A percentile compares a stretch with the other conserved stretches of the same genome.
These are phyloP conservation scores for Catostomus latipinnis DNA, from an alignment of 2,797 vertebrate genomes.

Conservation along the genomic window DNA sequence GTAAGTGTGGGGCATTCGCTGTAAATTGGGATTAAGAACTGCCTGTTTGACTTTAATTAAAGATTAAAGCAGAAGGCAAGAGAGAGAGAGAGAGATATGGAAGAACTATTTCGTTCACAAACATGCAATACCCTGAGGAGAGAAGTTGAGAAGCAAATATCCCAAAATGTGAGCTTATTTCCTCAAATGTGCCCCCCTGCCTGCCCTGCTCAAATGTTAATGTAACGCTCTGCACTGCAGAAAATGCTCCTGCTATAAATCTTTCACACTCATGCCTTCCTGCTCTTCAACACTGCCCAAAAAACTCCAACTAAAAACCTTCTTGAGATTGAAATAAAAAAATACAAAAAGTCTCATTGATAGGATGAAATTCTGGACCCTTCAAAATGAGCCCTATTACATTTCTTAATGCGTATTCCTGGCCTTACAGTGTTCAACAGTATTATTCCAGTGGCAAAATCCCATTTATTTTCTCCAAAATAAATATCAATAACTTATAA, in stretches of 20 bases:
- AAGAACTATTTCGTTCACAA: slow-evolving; percentile 44
- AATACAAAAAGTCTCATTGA: too few species aligned
- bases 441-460: too few species aligned
- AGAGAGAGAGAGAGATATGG: slow-evolving; percentile 8
- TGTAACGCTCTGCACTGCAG: slow-evolving; percentile 68
- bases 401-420: too few species aligned
- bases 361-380: too few species aligned
- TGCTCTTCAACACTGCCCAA: slow-evolving; percentile 62
- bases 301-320: slow-evolving; percentile 57
- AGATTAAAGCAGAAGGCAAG: slow-evolving; percentile 39
- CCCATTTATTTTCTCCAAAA: too few species aligned
- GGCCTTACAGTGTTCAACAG: too few species aligned
- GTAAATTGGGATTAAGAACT: slow-evolving; percentile 55
- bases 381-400: too few species aligned
- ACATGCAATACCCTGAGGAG: slow-evolving; percentile 51
- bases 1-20: slow-evolving; percentile 16
- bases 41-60: slow-evolving; percentile 61
- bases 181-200: slow-evolving; percentile 37
- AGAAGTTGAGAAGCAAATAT: background rate
- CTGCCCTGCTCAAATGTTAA: slow-evolving; percentile 67
- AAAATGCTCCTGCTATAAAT: slow-evolving; percentile 31
- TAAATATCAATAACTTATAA: too few species aligned
- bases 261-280: slow-evolving; percentile 64
- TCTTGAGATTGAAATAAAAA: too few species aligned
- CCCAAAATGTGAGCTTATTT: slow-evolving; percentile 48